Evolutionary conservation across 2,113 vertebrate genomes (phyloP).

Genomic region (Scopus umbretta): DNA sequence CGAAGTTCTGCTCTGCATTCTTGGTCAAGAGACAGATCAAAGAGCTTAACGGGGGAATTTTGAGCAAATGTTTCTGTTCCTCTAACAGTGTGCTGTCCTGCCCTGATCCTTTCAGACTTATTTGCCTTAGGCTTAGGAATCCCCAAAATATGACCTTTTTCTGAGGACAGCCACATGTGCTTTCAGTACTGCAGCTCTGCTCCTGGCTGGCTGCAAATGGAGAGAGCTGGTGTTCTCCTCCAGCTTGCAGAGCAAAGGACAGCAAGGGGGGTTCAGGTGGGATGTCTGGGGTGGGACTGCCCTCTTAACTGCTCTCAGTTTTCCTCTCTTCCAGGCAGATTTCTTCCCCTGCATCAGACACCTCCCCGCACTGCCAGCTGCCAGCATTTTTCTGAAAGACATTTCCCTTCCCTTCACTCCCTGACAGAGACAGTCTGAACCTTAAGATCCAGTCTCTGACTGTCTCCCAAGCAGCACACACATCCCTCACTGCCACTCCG

Average conservation of each 20-base stretch:
- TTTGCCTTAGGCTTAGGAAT: slow-evolving; percentile 1
- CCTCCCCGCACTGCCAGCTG: background rate
- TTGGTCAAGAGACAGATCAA: background rate
- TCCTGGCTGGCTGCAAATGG: background rate
- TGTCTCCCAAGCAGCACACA: background rate
- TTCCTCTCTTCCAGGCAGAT: background rate
- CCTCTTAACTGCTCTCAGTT: background rate
- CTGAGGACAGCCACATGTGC: slow-evolving; percentile 33
- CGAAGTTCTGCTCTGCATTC: background rate
- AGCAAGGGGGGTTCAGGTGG: background rate
- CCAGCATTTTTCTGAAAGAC: background rate
- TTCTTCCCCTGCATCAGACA: background rate
- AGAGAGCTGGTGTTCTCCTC: background rate
- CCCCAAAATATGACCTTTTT: background rate
- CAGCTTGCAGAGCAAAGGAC: background rate
- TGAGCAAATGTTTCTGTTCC: background rate
- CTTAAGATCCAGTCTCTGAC: background rate
- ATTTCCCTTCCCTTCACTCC: background rate
- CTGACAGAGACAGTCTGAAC: background rate
- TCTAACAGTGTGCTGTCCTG: background rate
- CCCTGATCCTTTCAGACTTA: background rate
- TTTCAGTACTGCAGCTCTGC: background rate
- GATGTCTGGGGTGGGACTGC: background rate
- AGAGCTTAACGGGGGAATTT: background rate
- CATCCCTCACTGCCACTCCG: background rate